Evolutionary conservation across 2,797 vertebrate species (phyloP), one percentile per base, ranked within the genome.

Genomic region (Aplochiton taeniatus): DNA sequence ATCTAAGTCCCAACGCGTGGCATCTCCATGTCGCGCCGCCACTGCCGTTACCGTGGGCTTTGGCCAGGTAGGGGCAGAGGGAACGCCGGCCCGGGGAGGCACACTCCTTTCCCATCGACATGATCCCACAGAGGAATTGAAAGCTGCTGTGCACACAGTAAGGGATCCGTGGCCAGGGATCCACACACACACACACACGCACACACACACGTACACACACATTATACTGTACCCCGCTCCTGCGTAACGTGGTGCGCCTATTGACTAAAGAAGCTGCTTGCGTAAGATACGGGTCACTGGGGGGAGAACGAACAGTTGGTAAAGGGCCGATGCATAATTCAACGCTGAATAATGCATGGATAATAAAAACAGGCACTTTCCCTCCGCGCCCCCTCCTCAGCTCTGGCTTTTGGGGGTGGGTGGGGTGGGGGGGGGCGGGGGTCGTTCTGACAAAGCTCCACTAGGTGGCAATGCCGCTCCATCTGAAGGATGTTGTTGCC

Each of bases 391-490:
- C 47, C 59, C 19, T 70, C 5, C 7, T 54, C 68, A 58, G 45
- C 18, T 46, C 17, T n/a, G n/a, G n/a, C n/a, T n/a, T n/a, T n/a
- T n/a, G n/a, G n/a, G n/a, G n/a, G n/a, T n/a, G n/a, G n/a, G n/a
- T n/a, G n/a, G n/a, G 1, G 42, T 50, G 49, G 45, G 20, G 57
- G 61, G 50, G 31, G 49, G 14, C 41, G n/a, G 52, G 20, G 58
- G 58, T 51, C 66, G 52, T 61, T 72, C 20, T 55, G 11, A 9
- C 11, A 10, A 10, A 51, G 0, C 0, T 13, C 80, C 92, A 89
- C 86, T 81, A 91, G 91, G 76, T 87, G 92, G 86, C 86, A 91
- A 66, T 92, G 88, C 91, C 90, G 89, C 75, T 84, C 85, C 73
- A 80, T 59, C 53, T 13, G 31, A 63, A 12, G 53, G 62, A 59